Evolutionary conservation across 2,888 invertebrate genomes (phyloP).

Genomic region (Drosophila fungiperda): DNA sequence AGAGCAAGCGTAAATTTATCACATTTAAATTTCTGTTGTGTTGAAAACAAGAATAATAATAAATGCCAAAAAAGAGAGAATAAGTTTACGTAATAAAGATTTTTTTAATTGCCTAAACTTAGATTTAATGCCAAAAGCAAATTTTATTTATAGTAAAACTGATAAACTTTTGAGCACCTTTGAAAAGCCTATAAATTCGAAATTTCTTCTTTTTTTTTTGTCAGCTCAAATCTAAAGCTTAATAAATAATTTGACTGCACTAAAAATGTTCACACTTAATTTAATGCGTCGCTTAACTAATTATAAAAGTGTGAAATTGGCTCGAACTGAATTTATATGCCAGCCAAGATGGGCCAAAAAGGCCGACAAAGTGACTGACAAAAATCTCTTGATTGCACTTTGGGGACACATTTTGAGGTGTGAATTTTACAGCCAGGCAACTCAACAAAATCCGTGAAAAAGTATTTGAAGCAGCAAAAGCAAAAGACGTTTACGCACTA

Average conservation of each 20-base stretch:
- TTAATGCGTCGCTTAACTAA: conserved; percentile 66
- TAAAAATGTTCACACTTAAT: conserved; percentile 69
- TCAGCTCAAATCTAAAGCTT: background rate
- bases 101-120: background rate
- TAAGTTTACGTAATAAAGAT: background rate
- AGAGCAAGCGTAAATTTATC: too few species aligned
- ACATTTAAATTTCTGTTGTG: too few species aligned
- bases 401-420: conserved; percentile 77
- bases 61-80: background rate
- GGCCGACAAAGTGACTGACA: conserved; percentile 48
- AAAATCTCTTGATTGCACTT: conserved; percentile 72
- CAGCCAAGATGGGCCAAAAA: conserved; percentile 1
- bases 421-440: conserved; percentile 60
- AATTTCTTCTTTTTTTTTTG: too few species aligned
- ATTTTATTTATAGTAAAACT: background rate
- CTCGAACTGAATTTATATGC: background rate
- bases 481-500: conserved; percentile 29
- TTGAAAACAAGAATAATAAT: background rate
- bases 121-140: too few species aligned
- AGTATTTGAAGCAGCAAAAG: background rate
- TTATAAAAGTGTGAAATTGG: conserved; percentile 46
- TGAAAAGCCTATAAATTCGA: background rate
- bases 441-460: conserved; percentile 11
- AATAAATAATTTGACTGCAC: conserved; percentile 63
- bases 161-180: background rate